A percentile compares a stretch with the other conserved stretches of the same genome.
phyloP scores from a whole-genome alignment of 2,888 invertebrate species.

The Trissolcus japonicus region DNA sequence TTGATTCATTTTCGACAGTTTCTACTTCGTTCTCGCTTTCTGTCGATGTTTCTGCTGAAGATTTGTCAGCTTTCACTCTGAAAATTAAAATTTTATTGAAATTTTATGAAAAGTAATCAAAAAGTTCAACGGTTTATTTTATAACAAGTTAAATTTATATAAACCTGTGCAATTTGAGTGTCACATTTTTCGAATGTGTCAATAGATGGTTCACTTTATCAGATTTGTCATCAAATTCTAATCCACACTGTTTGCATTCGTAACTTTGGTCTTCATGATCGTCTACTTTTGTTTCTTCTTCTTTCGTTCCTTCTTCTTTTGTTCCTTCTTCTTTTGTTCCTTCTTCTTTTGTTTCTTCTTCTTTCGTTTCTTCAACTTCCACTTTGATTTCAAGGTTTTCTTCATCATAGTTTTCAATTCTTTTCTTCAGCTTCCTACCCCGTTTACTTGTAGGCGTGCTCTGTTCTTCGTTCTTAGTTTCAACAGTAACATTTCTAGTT shows the following conservation, averaged over 20 bases:
- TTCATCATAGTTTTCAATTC: background rate
- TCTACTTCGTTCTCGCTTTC: background rate
- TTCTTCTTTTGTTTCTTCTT: slow-evolving; percentile 8
- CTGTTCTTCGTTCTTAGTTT: background rate
- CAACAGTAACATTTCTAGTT: background rate
- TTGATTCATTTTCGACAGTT: no score
- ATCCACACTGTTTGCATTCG: slow-evolving; percentile 63
- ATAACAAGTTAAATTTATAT: background rate
- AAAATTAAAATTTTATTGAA: background rate
- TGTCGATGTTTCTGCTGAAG: background rate
- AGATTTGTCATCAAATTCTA: slow-evolving; percentile 63
- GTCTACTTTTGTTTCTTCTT: slow-evolving; percentile 5
- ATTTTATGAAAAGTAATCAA: background rate
- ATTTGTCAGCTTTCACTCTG: background rate
- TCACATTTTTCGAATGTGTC: slow-evolving; percentile 66
- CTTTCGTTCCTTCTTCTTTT: background rate
- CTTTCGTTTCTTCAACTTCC: background rate
- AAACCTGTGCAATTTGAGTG: slow-evolving; percentile 63
- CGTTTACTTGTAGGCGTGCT: background rate
- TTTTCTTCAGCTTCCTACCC: background rate
- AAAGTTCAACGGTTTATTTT: background rate
- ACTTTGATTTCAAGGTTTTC: slow-evolving; percentile 11
- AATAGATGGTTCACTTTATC: slow-evolving; percentile 65
- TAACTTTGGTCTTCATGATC: slow-evolving; percentile 21
- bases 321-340: background rate